Base-by-base conservation (phyloP, 2,113 vertebrate species). In the Callorhinus ursinus region DNA sequence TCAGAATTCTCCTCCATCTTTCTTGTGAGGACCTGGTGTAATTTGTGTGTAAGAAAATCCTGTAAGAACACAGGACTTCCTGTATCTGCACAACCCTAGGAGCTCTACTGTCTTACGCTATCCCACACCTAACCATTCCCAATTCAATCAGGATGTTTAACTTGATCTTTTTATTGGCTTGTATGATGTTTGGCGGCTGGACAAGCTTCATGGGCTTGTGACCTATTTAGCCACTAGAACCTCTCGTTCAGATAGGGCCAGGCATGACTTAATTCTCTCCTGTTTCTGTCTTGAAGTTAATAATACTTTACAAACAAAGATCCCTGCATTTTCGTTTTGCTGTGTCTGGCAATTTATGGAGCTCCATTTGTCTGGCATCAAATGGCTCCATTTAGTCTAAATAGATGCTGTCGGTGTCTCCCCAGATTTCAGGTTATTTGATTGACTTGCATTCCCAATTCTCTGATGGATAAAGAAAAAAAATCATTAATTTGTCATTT, bases 21-120 rank as follows among this genome's bases (percentile, higher is more conserved):
- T 7, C 3, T 31, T 51, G 13, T 33, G 74, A 33, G 59, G 15
- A 36, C 14, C 36, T 53, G 14, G 4, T 24, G 1, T 51, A 18
- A 7, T 14, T 14, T 13, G 18, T 22, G 18, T 14, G 1, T 39
- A 28, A n/a, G 26, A 63, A 26, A 55, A 72, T 5, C 3, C 13
- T 21, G 16, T 31, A 24, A 67, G 55, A 39, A 39, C 10, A 33
- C 0, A 0, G 1, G 5, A 7, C 1, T 11, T 22, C 16, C 1
- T 12, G 0, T 33, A 26, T 24, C 61, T 24, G 33, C 8, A 2
- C 8, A 2, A 67, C 13, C 4, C 2, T 14, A 33, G n/a, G 21
- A 55, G 9, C 8, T 12, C n/a, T 13, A 12, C 31, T 49, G 12
- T 19, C 55, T n/a, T 28, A 8, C 4, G 28, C 7, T 2, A 14